A percentile compares a stretch with the other conserved stretches of the same genome.
These are phyloP conservation scores for Synergus japonicus DNA, from an alignment of 2,888 invertebrate genomes.

Conservation along the genomic window DNA sequence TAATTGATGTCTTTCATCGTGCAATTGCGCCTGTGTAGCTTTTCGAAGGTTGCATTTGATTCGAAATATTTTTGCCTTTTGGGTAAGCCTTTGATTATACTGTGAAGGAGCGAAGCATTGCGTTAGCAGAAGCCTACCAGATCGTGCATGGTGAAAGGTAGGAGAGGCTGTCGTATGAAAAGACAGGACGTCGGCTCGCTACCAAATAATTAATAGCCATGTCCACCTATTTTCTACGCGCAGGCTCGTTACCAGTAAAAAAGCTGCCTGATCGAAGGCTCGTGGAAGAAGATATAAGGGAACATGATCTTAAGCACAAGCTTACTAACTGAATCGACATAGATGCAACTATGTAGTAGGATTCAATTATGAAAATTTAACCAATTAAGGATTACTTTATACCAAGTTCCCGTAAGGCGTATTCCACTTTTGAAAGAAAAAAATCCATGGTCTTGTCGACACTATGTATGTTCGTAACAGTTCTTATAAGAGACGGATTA, in stretches of 20 bases:
- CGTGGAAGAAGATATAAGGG: constrained; percentile 29
- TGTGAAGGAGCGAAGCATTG: constrained; percentile 39
- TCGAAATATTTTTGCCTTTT: constrained; percentile 53
- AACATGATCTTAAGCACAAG: constrained; percentile 25
- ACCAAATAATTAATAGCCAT: constrained; percentile 57
- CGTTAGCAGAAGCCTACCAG: constrained; percentile 50
- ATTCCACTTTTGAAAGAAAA: neutral
- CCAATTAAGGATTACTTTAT: constrained; percentile 27
- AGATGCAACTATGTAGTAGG: neutral
- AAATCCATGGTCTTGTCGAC: constrained; percentile 11
- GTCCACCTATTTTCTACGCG: constrained; percentile 56
- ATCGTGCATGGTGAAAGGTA: constrained; percentile 57
- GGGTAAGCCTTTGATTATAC: constrained; percentile 51
- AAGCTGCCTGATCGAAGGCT: constrained; percentile 48
- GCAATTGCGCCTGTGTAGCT: neutral
- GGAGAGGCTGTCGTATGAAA: constrained; percentile 50
- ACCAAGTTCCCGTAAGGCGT: constrained; percentile 1
- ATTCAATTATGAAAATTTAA: constrained; percentile 24
- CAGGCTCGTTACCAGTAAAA: constrained; percentile 51
- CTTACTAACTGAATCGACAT: neutral
- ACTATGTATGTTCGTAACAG: neutral
- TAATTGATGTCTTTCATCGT: neutral
- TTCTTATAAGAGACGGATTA: neutral
- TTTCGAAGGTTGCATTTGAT: neutral
- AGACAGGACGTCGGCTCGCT: constrained; percentile 52